Conservation (phyloP, 2,113 vertebrate species). For the Hiodon tergisus region DNA sequence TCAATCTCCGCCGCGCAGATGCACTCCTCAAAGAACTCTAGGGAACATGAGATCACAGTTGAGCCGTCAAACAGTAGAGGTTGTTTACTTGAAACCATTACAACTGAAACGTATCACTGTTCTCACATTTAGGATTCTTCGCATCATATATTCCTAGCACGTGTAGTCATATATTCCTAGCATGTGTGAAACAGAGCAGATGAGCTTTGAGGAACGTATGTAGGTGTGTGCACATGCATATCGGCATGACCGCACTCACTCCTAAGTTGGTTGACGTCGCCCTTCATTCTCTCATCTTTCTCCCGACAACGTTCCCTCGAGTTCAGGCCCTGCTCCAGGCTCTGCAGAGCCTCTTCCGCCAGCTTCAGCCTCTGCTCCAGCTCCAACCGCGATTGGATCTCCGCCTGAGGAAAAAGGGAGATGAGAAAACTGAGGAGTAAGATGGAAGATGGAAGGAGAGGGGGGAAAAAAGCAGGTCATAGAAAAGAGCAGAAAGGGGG, state of each 20-base stretch:
- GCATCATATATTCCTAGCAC: too few species aligned
- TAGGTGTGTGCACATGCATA: background rate
- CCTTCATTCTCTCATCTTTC: slow-evolving; percentile 86
- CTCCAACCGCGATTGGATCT: slow-evolving; percentile 84
- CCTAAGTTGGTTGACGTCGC: slow-evolving; percentile 84
- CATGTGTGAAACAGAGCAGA: too few species aligned
- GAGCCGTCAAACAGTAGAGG: background rate
- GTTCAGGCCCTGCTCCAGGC: slow-evolving; percentile 84
- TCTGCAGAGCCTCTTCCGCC: slow-evolving; percentile 81
- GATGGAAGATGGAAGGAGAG: background rate
- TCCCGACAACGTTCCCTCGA: slow-evolving; percentile 76
- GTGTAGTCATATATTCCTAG: too few species aligned
- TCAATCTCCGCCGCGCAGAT: slow-evolving; percentile 91
- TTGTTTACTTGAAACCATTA: too few species aligned
- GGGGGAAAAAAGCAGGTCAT: background rate
- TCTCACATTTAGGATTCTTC: background rate
- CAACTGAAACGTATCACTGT: background rate
- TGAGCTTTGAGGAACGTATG: background rate
- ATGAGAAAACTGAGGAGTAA: too few species aligned
- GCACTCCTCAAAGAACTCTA: slow-evolving; percentile 96
- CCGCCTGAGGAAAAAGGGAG: slow-evolving; percentile 59
- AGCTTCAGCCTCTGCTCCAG: slow-evolving; percentile 78
- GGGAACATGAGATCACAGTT: background rate
- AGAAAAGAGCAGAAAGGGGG: background rate
- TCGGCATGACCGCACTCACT: slow-evolving; percentile 63